Base-by-base conservation (phyloP, 2,888 invertebrate genomes). In the Chesias legatella region DNA sequence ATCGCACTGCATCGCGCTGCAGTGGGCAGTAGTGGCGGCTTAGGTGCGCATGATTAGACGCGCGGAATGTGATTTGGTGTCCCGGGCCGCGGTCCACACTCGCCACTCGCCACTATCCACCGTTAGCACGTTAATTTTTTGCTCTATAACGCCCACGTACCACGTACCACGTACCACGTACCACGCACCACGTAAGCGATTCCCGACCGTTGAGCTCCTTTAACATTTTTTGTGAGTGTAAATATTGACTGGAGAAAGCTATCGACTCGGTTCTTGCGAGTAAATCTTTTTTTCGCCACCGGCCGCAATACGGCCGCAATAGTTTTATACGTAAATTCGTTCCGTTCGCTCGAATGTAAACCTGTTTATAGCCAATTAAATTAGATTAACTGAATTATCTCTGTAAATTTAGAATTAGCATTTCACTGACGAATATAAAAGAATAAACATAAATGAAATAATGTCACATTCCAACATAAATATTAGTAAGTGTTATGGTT, bases 211-310 rank as follows among this genome's bases (percentile, higher is more conserved):
- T 40, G 51, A 49, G 58, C 67, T 61, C 62, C 59, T 69, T 62
- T 53, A 44, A 55, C 48, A 63, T 67, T 76, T 73, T 73, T 71
- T 67, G 54, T 57, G 43, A 53, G 43, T 53, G 56, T 61, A 58
- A 56, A 61, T 70, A 70, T 69, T 75, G 79, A 74, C 79, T 76
- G 63, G 79, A 73, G 82, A 82, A 80, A 81, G 71, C 66, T 52
- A 58, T 58, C 44, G 44, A 47, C 55, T 56, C 54, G 52, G 62
- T 58, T 53, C 48, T 54, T 59, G 48, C 53, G 43, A 52, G 53
- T 45, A 49, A 45, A 30, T 4, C 36, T 53, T 60, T 59, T 58
- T 48, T 43, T 44, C 17, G 34, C 43, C 39, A 37, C 40, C 42
- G 45, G 37, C 46, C 13, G 40, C 22, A 51, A 33, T 34, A 42